Conservation (phyloP, 2,888 invertebrate genomes). For the Hemithea aestivaria region DNA sequence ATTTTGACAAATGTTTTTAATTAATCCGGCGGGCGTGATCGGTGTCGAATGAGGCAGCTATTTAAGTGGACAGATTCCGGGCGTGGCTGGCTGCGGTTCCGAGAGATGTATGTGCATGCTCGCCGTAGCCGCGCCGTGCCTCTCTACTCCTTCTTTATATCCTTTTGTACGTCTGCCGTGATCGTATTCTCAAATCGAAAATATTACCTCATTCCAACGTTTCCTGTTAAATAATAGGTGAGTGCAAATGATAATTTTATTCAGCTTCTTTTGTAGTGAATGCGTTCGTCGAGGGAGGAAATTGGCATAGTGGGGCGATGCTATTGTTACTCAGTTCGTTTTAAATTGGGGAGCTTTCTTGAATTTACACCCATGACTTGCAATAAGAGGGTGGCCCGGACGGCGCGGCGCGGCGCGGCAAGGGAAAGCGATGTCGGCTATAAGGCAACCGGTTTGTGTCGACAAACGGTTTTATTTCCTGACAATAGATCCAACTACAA, state of each 20-base stretch:
- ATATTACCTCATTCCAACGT: conserved; percentile 44
- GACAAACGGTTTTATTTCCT: conserved; percentile 30
- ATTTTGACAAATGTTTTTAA: conserved; percentile 70
- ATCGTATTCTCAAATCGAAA: conserved; percentile 37
- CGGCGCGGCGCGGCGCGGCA: conserved; percentile 44
- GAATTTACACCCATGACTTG: conserved; percentile 77
- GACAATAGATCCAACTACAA: conserved; percentile 49
- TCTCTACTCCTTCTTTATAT: conserved; percentile 42
- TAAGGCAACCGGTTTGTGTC: conserved; percentile 16
- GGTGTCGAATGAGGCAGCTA: conserved; percentile 53
- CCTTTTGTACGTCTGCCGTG: conserved; percentile 29
- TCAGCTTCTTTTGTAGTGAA: conserved; percentile 65
- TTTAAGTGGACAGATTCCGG: conserved; percentile 62
- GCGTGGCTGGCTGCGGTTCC: conserved; percentile 49
- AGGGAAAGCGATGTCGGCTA: conserved; percentile 40
- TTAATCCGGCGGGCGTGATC: conserved; percentile 66
- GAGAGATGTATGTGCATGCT: conserved; percentile 43
- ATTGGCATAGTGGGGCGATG: conserved; percentile 69
- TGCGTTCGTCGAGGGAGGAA: conserved; percentile 66
- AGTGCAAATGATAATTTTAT: conserved; percentile 65
- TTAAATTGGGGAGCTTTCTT: conserved; percentile 78
- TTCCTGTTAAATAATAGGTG: conserved; percentile 48
- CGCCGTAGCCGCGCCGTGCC: conserved; percentile 26
- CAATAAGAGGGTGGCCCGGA: conserved; percentile 51
- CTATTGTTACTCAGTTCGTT: conserved; percentile 75